These are phyloP conservation scores for Suncus etruscus DNA, from an alignment of 2,113 vertebrate species.

Conservation along the genomic window DNA sequence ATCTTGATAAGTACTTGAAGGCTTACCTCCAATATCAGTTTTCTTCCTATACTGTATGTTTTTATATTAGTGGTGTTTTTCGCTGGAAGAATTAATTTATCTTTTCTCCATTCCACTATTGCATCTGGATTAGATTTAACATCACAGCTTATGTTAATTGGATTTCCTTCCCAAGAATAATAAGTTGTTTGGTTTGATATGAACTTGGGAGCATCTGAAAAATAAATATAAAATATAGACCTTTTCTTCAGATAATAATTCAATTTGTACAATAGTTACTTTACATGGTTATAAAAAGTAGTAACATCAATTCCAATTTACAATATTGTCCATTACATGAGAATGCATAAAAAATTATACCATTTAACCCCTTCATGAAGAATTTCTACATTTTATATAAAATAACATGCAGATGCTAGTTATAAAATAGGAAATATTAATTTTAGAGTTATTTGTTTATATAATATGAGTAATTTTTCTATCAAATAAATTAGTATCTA, in stretches of 20 bases:
- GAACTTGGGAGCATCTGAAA: constrained; percentile 96
- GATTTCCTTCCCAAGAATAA: constrained; percentile 99
- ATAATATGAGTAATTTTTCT: not conserved
- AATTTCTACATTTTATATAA: not conserved
- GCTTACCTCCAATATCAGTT: constrained; percentile 95
- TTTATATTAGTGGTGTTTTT: constrained; percentile 92
- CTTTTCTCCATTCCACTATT: constrained; percentile 95
- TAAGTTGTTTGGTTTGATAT: constrained; percentile 95
- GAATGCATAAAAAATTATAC: not conserved
- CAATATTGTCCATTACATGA: not conserved
- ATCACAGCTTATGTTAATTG: constrained; percentile 98
- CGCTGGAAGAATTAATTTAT: constrained; percentile 93
- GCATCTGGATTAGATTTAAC: constrained; percentile 95
- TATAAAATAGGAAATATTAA: constrained; percentile 24
- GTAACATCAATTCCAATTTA: not conserved
- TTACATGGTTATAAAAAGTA: not conserved
- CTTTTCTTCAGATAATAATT: constrained; percentile 5
- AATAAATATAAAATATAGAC: constrained; percentile 33
- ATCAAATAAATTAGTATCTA: not conserved
- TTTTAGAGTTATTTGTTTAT: not conserved
- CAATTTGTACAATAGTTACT: not conserved
- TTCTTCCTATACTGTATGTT: constrained; percentile 90
- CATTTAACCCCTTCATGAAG: not conserved
- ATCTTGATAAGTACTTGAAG: not conserved
- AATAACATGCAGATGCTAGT: not conserved